Evolutionary conservation across 2,113 vertebrate species (phyloP).

Genomic region (Pangasianodon gigas): DNA sequence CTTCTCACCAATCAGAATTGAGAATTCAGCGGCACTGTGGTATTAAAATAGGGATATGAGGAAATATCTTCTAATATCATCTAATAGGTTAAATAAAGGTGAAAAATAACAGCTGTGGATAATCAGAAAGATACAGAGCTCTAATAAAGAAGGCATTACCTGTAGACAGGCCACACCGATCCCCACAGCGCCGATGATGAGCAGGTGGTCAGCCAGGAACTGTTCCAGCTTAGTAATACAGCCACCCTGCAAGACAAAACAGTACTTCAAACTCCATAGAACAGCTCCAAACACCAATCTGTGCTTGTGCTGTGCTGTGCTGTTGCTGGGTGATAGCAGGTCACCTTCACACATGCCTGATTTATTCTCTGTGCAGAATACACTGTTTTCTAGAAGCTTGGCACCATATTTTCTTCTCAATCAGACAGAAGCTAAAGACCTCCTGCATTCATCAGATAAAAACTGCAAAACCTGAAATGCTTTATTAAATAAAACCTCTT

Average conservation of each 20-base stretch:
- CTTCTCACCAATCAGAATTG: background rate
- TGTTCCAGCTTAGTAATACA: conserved; percentile 82
- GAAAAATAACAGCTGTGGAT: background rate
- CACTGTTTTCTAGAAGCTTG: background rate
- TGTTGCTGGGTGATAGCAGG: conserved; percentile 22
- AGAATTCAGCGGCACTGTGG: background rate
- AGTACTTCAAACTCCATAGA: background rate
- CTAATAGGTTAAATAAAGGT: background rate
- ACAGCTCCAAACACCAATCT: background rate
- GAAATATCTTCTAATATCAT: background rate
- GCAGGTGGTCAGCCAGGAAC: conserved; percentile 80
- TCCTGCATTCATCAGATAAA: background rate
- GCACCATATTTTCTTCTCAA: background rate
- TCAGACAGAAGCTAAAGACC: background rate
- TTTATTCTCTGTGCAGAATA: background rate
- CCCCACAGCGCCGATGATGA: conserved; percentile 82
- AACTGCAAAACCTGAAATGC: background rate
- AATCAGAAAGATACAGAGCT: background rate
- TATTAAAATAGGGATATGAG: background rate
- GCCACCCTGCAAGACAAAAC: conserved; percentile 74
- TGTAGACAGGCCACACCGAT: conserved; percentile 84
- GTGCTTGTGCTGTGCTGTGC: background rate
- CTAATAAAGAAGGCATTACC: conserved; percentile 62
- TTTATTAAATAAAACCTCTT: background rate
- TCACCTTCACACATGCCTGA: background rate